Conservation (phyloP, 2,113 vertebrate genomes). For the Neotragus pygmaeus region DNA sequence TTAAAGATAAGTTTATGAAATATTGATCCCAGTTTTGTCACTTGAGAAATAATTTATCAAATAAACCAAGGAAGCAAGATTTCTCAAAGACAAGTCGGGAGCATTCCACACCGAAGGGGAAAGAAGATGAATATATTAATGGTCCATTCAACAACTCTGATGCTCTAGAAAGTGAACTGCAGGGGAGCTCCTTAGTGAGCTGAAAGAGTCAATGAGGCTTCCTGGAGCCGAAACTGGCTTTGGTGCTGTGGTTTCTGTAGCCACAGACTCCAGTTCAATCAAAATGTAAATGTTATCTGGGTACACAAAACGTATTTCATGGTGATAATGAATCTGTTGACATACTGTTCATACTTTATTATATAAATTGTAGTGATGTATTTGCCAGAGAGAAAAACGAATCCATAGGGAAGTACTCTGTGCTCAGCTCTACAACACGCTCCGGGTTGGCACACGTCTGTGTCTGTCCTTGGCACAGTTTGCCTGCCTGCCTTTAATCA, state of each 20-base stretch:
- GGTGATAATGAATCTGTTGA: constrained; percentile 57
- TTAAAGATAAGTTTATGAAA: not conserved
- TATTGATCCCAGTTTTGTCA: not conserved
- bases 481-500: not conserved
- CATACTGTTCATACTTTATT: constrained; percentile 51
- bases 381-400: constrained; percentile 34
- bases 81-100: not conserved
- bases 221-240: not conserved
- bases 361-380: constrained; percentile 50
- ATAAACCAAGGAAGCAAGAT: not conserved
- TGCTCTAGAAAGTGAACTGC: not conserved
- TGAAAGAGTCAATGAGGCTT: not conserved
- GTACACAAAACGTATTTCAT: constrained; percentile 51
- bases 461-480: not conserved
- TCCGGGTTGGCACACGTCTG: not conserved
- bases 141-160: not conserved
- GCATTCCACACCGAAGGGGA: accelerated
- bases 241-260: not conserved
- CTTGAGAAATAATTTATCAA: not conserved
- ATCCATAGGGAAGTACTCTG: not conserved
- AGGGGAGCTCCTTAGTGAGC: not conserved
- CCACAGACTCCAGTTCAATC: constrained; percentile 35
- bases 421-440: not conserved
- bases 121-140: not conserved
- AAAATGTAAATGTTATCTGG: constrained; percentile 63